Conservation (phyloP, 2,888 invertebrate genomes). For the Platycheirus albimanus region DNA sequence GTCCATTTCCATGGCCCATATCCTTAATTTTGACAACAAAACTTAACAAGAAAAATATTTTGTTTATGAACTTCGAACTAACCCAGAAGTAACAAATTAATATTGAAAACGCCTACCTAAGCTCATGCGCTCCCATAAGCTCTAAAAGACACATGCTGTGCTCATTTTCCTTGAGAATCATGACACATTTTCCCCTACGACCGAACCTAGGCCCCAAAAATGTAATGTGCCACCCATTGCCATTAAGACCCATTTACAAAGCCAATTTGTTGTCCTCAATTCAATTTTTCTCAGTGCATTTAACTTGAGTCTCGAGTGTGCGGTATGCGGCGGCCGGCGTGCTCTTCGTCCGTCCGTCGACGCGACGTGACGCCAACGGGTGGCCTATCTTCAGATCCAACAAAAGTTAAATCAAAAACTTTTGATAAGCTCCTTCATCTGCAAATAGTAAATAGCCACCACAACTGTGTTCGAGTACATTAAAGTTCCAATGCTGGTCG, state of each 20-base stretch:
- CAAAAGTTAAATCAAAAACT: conserved; percentile 47
- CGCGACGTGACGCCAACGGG: conserved; percentile 17
- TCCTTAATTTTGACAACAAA: no score
- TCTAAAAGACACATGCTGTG: no score
- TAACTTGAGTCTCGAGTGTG: neutral
- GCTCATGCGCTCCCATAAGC: no score
- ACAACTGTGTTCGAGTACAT: neutral
- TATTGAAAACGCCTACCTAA: no score
- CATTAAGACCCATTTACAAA: neutral
- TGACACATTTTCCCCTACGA: neutral
- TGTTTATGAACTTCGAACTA: no score
- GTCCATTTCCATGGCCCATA: no score
- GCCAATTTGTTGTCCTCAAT: neutral
- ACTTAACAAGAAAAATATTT: no score
- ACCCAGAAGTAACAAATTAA: no score
- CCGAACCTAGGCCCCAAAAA: neutral
- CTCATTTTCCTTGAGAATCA: neutral
- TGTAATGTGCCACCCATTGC: neutral
- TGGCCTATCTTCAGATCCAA: conserved; percentile 8
- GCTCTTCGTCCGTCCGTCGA: no score
- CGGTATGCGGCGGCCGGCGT: neutral
- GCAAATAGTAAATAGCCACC: conserved; percentile 19
- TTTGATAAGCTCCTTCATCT: conserved; percentile 39
- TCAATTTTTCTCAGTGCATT: neutral
- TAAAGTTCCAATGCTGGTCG: conserved; percentile 1